Percentiles rank a stretch among this genome's conserved stretches.
Evolutionary conservation across 2,888 invertebrate genomes (phyloP).

Genomic region (Marasmarcha lunaedactyla): DNA sequence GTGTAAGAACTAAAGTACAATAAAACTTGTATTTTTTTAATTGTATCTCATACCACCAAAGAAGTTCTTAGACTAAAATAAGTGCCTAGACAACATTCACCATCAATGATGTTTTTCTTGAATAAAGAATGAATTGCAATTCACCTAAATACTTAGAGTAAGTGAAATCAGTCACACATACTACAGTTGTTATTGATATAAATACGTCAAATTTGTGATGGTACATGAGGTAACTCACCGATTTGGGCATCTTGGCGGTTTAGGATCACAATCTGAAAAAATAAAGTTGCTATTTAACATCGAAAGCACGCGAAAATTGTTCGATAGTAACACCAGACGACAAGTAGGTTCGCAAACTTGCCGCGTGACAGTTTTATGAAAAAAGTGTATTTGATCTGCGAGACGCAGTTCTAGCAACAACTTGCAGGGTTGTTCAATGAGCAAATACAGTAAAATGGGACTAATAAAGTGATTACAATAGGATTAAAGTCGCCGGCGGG

Average conservation of each 20-base stretch:
- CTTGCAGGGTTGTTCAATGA: neutral
- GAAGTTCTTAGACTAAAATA: no score
- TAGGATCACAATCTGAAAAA: constrained; percentile 63
- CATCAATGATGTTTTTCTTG: no score
- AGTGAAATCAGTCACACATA: no score
- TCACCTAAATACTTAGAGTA: no score
- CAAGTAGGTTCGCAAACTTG: constrained; percentile 19
- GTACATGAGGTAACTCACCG: constrained; percentile 64
- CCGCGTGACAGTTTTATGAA: constrained; percentile 33
- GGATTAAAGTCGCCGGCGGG: constrained; percentile 48
- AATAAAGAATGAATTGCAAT: no score
- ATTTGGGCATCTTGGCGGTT: constrained; percentile 74
- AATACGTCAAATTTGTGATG: no score
- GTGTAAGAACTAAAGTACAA: no score
- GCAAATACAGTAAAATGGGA: constrained; percentile 10
- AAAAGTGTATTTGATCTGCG: constrained; percentile 23
- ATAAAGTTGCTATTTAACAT: constrained; percentile 20
- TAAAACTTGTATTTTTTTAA: no score
- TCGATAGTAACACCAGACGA: constrained; percentile 19
- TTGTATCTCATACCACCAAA: no score
- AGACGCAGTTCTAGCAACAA: constrained; percentile 11
- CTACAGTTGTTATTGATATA: no score
- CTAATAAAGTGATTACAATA: constrained; percentile 26
- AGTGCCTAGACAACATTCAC: no score
- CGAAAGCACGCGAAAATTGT: constrained; percentile 8